Percentiles rank a stretch among this genome's conserved stretches.
phyloP scores from a whole-genome alignment of 2,113 vertebrate species.

The Pluvianellus socialis region DNA sequence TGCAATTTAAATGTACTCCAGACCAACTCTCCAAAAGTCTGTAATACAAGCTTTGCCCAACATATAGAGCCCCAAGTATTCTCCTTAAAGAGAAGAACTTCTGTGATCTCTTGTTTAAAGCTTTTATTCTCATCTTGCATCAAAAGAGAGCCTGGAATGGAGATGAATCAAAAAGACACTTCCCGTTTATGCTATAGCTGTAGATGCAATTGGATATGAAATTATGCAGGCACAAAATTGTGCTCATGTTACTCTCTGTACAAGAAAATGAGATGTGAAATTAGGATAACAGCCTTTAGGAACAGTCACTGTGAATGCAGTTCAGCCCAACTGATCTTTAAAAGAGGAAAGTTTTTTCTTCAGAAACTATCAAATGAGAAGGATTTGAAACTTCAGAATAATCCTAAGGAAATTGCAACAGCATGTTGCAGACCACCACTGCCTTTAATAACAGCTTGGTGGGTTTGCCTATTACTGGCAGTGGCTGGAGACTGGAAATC shows the following conservation, averaged over 20 bases:
- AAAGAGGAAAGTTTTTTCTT: background rate
- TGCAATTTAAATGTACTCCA: background rate
- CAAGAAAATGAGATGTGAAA: background rate
- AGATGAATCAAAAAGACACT: background rate
- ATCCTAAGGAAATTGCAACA: background rate
- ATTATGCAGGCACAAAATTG: background rate
- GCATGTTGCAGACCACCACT: background rate
- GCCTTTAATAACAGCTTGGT: background rate
- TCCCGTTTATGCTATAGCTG: background rate
- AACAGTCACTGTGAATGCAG: background rate
- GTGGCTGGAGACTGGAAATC: background rate
- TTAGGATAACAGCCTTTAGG: background rate
- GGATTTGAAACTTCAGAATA: background rate
- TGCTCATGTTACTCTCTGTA: background rate
- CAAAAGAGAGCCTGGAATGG: background rate
- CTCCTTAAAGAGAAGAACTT: background rate
- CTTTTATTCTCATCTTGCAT: background rate
- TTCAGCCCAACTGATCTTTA: background rate
- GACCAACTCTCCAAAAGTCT: background rate
- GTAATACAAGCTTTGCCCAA: background rate
- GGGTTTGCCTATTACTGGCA: background rate
- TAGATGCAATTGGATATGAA: background rate
- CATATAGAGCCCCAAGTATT: background rate
- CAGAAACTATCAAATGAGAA: background rate
- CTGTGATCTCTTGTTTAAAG: background rate